phyloP scores from a whole-genome alignment of 2,888 invertebrate genomes.

The Encarsia formosa region DNA sequence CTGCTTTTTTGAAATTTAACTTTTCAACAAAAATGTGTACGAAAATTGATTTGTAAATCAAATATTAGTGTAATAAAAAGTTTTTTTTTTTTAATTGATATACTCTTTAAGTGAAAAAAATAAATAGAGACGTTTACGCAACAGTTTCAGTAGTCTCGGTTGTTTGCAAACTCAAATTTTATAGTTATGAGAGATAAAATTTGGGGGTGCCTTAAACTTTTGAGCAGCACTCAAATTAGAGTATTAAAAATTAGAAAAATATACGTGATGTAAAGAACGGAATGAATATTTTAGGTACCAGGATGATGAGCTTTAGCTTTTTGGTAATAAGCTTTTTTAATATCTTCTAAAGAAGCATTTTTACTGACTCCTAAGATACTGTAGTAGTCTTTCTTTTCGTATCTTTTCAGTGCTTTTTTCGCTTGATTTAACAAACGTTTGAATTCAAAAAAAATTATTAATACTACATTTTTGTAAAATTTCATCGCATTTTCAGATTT shows the following conservation, averaged over 20 bases:
- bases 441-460: slow-evolving; percentile 57
- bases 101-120: no score
- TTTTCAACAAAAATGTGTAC: no score
- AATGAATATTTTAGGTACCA: slow-evolving; percentile 54
- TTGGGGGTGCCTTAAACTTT: no score
- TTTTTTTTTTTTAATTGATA: no score
- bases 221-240: slow-evolving; percentile 10
- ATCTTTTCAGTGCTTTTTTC: slow-evolving; percentile 82
- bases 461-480: background rate
- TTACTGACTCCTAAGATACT: slow-evolving; percentile 86
- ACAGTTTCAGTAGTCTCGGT: no score
- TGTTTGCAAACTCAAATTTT: no score
- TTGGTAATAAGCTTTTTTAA: slow-evolving; percentile 91
- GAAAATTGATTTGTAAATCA: no score
- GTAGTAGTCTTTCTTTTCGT: slow-evolving; percentile 94
- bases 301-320: slow-evolving; percentile 90
- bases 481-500: background rate
- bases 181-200: no score
- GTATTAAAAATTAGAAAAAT: background rate
- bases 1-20: no score
- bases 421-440: slow-evolving; percentile 80
- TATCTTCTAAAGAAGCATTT: slow-evolving; percentile 82
- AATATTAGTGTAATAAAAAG: no score
- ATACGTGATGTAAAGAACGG: background rate
- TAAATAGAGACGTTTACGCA: no score